A percentile compares a stretch with the other conserved stretches of the same genome.
These are phyloP conservation scores for Beroe ovata DNA, from an alignment of 37 sponge, comb jelly and placozoan genomes.

Conservation along the genomic window DNA sequence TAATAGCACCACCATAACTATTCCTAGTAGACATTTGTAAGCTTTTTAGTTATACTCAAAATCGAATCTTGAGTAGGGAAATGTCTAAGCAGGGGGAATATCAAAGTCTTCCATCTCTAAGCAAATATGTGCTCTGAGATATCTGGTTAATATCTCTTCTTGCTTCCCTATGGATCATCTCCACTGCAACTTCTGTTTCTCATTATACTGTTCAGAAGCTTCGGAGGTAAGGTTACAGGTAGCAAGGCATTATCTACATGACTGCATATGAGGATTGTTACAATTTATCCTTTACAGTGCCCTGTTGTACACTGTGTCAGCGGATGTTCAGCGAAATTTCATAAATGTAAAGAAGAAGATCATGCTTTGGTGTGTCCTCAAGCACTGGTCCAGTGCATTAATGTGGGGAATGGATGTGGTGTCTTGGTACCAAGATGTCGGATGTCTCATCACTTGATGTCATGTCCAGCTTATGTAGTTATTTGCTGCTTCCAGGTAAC, in stretches of 20 bases:
- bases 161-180: conserved; percentile 9
- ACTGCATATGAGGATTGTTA: too few relatives aligned
- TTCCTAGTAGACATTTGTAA: too few relatives aligned
- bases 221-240: not conserved
- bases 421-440: not conserved
- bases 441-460: not conserved
- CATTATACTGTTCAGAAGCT: not conserved
- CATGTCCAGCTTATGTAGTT: conserved; percentile 37
- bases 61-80: too few relatives aligned
- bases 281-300: too few relatives aligned
- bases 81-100: too few relatives aligned
- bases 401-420: conserved; percentile 23
- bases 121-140: too few relatives aligned
- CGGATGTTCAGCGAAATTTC: conserved; percentile 20
- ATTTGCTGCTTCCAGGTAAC: conserved; percentile 56
- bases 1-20: too few relatives aligned
- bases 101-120: too few relatives aligned
- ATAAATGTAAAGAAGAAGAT: conserved; percentile 21
- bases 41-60: too few relatives aligned
- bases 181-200: not conserved
- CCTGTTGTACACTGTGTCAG: not conserved
- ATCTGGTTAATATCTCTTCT: too few relatives aligned
- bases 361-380: conserved; percentile 24
- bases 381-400: conserved; percentile 23
- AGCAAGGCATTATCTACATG: not conserved